These are phyloP conservation scores for Cardiocondyla obscurior DNA, from an alignment of 1,140 invertebrate species.

Conservation along the genomic window DNA sequence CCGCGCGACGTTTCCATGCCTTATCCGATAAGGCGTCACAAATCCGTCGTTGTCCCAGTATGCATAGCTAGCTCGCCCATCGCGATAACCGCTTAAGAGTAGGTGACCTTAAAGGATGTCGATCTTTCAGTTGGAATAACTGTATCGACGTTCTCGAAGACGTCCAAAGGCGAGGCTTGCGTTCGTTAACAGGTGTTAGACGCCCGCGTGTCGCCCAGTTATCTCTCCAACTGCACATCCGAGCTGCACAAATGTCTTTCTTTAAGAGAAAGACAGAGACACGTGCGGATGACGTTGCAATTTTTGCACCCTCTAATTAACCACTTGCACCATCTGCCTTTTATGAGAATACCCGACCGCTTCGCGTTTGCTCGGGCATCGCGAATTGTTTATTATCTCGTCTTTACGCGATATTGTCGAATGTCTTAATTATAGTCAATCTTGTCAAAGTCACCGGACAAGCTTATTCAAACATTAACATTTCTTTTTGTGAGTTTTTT, in stretches of 20 bases:
- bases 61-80: constrained; percentile 3
- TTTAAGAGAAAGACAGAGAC: constrained; percentile 3
- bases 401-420: background rate
- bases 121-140: constrained; percentile 56
- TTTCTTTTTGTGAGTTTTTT: too few relatives aligned
- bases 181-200: constrained; percentile 59
- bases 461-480: background rate
- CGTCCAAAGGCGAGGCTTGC: constrained; percentile 14
- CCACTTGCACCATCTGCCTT: constrained; percentile 19
- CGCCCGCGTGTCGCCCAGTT: constrained; percentile 8
- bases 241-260: background rate
- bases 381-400: background rate
- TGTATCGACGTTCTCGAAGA: constrained; percentile 47
- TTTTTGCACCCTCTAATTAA: constrained; percentile 29
- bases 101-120: constrained; percentile 66
- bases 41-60: constrained; percentile 10
- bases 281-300: background rate
- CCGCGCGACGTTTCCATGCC: background rate
- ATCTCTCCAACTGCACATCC: background rate
- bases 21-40: constrained; percentile 1
- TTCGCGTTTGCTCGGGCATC: background rate
- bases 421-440: background rate
- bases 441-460: background rate
- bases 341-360: background rate
- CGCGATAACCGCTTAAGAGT: constrained; percentile 44